Conservation (phyloP, 2,888 invertebrate genomes). For the Bombyx huttoni region DNA sequence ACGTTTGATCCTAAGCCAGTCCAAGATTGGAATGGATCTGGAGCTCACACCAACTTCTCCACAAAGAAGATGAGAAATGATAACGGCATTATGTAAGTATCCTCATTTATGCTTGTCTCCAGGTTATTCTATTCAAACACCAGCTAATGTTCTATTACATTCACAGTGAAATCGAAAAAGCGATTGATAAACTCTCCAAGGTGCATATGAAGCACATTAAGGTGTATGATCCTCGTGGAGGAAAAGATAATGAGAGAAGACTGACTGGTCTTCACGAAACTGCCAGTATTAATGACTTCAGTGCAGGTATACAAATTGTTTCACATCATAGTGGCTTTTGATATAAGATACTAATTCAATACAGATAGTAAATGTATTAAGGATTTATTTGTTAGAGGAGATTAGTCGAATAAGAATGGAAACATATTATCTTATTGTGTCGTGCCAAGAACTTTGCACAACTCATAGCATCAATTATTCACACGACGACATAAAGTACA, state of each 20-base stretch:
- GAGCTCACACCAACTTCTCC: slow-evolving; percentile 97
- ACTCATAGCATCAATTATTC: no score
- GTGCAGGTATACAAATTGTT: slow-evolving; percentile 73
- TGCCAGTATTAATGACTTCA: slow-evolving; percentile 96
- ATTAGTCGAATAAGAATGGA: no score
- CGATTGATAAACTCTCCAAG: slow-evolving; percentile 94
- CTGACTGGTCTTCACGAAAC: slow-evolving; percentile 97
- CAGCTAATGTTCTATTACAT: slow-evolving; percentile 1
- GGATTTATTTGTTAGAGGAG: no score
- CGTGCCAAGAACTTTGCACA: no score
- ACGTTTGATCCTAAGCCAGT: slow-evolving; percentile 71
- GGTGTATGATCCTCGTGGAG: slow-evolving; percentile 96
- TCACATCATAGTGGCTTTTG: no score
- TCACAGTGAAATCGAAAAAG: slow-evolving; percentile 91
- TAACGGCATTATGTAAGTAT: slow-evolving; percentile 84
- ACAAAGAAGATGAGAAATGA: slow-evolving; percentile 92
- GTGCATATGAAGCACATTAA: slow-evolving; percentile 94
- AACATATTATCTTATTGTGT: no score
- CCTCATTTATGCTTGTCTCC: not conserved
- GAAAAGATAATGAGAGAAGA: slow-evolving; percentile 96
- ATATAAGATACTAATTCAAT: no score
- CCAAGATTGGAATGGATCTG: slow-evolving; percentile 96
- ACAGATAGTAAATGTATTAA: no score
- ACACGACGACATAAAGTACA: no score
- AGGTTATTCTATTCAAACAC: not conserved